Conservation (phyloP, 2,888 invertebrate genomes). For the Lycocerus yunnanus region DNA sequence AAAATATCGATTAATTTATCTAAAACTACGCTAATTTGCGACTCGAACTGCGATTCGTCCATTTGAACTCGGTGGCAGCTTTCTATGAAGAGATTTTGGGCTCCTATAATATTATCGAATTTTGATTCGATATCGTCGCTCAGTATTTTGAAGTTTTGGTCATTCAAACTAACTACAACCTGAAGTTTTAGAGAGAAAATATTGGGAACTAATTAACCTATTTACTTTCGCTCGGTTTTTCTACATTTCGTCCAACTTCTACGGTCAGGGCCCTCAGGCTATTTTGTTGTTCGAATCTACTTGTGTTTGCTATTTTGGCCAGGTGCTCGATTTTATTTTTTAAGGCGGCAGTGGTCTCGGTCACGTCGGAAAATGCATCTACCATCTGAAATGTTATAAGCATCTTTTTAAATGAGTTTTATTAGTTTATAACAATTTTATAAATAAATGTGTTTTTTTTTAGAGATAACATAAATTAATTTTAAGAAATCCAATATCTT, state of each 20-base stretch:
- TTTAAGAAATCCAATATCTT: neutral
- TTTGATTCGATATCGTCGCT: constrained; percentile 52
- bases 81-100: constrained; percentile 68
- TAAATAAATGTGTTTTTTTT: neutral
- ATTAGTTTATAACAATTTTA: neutral
- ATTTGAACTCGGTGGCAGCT: constrained; percentile 69
- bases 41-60: constrained; percentile 64
- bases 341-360: constrained; percentile 60
- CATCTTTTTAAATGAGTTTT: neutral
- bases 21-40: constrained; percentile 64
- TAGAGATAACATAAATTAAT: neutral
- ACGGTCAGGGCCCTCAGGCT: constrained; percentile 47
- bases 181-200: neutral
- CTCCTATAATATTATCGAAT: constrained; percentile 64
- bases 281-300: constrained; percentile 49
- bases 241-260: constrained; percentile 41
- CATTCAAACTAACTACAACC: neutral
- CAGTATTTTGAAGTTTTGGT: neutral
- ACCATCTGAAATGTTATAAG: constrained; percentile 56
- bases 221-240: constrained; percentile 38
- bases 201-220: constrained; percentile 21
- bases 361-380: constrained; percentile 67
- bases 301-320: constrained; percentile 39
- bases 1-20: constrained; percentile 67
- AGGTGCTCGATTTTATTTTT: constrained; percentile 44